Evolutionary conservation across 2,113 vertebrate species (phyloP).

Genomic region (Rostratula benghalensis): DNA sequence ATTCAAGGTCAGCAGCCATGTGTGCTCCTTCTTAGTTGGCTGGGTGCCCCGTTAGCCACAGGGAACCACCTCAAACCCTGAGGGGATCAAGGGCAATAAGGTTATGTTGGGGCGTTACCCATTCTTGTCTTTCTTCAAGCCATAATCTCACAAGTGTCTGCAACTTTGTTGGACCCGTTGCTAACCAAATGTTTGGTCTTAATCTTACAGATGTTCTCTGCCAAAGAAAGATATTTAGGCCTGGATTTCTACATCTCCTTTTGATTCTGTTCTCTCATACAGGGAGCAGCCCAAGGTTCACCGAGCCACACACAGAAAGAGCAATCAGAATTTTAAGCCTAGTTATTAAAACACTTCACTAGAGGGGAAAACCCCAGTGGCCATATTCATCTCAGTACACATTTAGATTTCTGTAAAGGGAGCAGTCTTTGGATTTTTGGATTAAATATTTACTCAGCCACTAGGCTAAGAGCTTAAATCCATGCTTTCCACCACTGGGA

Average conservation of each 20-base stretch:
- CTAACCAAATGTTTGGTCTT: neutral
- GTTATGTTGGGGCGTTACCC: rapidly evolving
- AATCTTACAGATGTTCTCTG: neutral
- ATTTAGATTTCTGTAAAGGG: neutral
- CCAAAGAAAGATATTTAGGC: neutral
- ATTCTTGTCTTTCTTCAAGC: neutral
- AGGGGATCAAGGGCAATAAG: neutral
- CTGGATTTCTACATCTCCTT: neutral
- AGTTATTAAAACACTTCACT: neutral
- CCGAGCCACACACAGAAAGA: neutral
- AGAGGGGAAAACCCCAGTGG: neutral
- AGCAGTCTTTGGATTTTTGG: neutral
- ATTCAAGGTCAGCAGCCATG: neutral
- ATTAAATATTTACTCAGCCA: neutral
- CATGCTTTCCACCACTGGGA: neutral
- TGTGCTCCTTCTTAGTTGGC: neutral
- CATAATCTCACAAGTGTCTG: neutral
- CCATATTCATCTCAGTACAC: neutral
- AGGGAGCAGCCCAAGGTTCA: neutral
- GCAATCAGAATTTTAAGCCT: neutral
- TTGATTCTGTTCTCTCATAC: neutral
- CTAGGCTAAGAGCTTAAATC: neutral
- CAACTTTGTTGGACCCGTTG: neutral
- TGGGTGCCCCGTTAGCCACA: rapidly evolving
- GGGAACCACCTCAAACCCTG: neutral